Base-by-base conservation (phyloP, 2,888 invertebrate genomes). In the Patella ulyssiponensis region DNA sequence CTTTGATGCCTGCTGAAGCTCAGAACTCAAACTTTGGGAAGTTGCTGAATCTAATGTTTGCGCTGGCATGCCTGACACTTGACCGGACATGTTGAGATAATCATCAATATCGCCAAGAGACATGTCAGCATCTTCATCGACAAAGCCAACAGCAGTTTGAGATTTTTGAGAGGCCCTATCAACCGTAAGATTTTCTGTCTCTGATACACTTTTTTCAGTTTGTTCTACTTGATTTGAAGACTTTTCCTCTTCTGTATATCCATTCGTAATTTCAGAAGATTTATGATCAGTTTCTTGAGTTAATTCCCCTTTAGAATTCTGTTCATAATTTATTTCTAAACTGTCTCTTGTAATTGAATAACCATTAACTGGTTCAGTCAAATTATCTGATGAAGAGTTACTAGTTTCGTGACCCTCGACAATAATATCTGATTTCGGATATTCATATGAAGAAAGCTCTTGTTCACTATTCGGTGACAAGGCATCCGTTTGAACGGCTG, bases 41-140 rank as follows among this genome's bases (percentile, higher is more conserved):
- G 23, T 64, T 20, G 20, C 5, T 17, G 44, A 17, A 20, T 74
- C 27, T 44, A 51, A 56, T 33, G 12, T 9, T 33, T 52, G 27
- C 17, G n/a, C 5, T 71, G 51, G 17, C 51, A 51, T 52, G 52
- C 53, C 12, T 56, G 17, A 69, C 72, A 73, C 27, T 52, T 64
- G 17, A 20, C 81, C 77, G 1, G 80, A 74, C 69, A 84, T 80
- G 73, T 76, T 79, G 7, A 88, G 79, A 76, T 88, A 88, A 64
- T 82, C 82, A 74, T 84, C 83, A n/a, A 88, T 69, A 72, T 85
- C 85, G 44, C 79, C 75, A 20, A 85, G 85, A 77, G 85, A 82
- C 20, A 86, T 53, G 58, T 84, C 79, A 64, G 75, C 75, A 71
- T 84, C 81, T 20, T 79, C 81, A 23, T 74, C 71, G 56, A 78